phyloP scores from a whole-genome alignment of 2,888 invertebrate genomes.

The Sipunculus nudus region DNA sequence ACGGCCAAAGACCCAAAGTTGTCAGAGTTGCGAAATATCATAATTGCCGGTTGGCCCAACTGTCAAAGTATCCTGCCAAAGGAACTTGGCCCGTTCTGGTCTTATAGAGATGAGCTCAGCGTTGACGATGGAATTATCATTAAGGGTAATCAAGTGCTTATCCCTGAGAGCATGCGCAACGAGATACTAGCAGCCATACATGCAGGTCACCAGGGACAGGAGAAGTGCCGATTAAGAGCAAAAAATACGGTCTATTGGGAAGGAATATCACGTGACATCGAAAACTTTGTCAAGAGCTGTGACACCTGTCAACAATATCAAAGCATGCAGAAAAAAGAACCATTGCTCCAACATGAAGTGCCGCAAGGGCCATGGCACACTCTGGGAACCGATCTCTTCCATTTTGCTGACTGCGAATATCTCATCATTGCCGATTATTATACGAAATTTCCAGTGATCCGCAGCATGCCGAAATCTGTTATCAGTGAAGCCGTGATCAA shows the following conservation, averaged over 20 bases:
- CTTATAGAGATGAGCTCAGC: slow-evolving; percentile 20
- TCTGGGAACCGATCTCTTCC: slow-evolving; percentile 25
- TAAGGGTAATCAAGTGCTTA: slow-evolving; percentile 25
- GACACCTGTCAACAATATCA: slow-evolving; percentile 18
- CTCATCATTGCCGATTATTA: slow-evolving; percentile 3
- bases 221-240: slow-evolving; percentile 20
- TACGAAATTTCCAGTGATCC: slow-evolving; percentile 3
- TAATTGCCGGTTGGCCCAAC: too few relatives aligned
- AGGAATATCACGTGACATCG: slow-evolving; percentile 27
- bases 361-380: slow-evolving; percentile 22
- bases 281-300: neutral
- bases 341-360: slow-evolving; percentile 13
- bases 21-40: slow-evolving; percentile 11
- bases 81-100: slow-evolving; percentile 18
- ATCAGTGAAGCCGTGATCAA: neutral
- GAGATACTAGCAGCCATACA: slow-evolving; percentile 23
- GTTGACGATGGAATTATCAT: slow-evolving; percentile 29
- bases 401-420: slow-evolving; percentile 5
- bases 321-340: slow-evolving; percentile 11
- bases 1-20: slow-evolving; percentile 13
- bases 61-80: slow-evolving; percentile 7
- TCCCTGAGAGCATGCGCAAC: slow-evolving; percentile 11
- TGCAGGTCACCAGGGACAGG: slow-evolving; percentile 12
- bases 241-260: slow-evolving; percentile 22
- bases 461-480: neutral